Conservation (phyloP, 37 sponge, comb jelly and placozoan species). For the Eunapius fragilis region DNA sequence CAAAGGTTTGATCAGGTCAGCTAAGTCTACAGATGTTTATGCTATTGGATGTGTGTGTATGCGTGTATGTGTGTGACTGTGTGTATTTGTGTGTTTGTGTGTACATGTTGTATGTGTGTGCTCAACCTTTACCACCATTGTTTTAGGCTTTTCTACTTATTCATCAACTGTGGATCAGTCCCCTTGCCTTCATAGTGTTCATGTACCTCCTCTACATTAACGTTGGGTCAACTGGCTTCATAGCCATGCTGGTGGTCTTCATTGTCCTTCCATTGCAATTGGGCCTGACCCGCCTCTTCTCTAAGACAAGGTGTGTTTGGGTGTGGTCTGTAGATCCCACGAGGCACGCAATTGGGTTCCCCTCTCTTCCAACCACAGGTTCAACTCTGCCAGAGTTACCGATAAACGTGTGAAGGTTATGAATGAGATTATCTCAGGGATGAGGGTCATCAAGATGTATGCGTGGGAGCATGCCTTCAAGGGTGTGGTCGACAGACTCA, state of each 20-base stretch:
- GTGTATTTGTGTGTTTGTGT: too few relatives aligned
- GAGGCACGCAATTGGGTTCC: too few relatives aligned
- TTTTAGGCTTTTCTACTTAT: constrained; percentile 58
- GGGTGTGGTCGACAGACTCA: background rate
- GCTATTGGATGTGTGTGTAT: too few relatives aligned
- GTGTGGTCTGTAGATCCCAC: background rate
- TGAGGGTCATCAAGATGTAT: background rate
- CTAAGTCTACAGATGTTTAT: background rate
- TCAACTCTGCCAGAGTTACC: too few relatives aligned
- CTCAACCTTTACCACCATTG: too few relatives aligned
- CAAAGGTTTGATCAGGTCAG: constrained; percentile 83
- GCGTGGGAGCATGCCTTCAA: background rate
- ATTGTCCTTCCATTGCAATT: constrained; percentile 43
- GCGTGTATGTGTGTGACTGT: too few relatives aligned
- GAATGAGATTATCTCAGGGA: background rate
- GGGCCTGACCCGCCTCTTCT: background rate
- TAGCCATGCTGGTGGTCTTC: constrained; percentile 11
- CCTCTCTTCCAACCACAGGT: too few relatives aligned
- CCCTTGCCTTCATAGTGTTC: constrained; percentile 46
- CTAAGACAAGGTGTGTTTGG: background rate
- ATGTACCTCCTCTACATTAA: constrained; percentile 54
- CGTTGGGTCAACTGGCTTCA: constrained; percentile 41
- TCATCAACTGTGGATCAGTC: constrained; percentile 52
- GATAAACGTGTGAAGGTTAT: background rate
- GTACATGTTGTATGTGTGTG: too few relatives aligned